These are phyloP conservation scores for Apamea crenata DNA, from an alignment of 2,888 invertebrate species.

Conservation along the genomic window DNA sequence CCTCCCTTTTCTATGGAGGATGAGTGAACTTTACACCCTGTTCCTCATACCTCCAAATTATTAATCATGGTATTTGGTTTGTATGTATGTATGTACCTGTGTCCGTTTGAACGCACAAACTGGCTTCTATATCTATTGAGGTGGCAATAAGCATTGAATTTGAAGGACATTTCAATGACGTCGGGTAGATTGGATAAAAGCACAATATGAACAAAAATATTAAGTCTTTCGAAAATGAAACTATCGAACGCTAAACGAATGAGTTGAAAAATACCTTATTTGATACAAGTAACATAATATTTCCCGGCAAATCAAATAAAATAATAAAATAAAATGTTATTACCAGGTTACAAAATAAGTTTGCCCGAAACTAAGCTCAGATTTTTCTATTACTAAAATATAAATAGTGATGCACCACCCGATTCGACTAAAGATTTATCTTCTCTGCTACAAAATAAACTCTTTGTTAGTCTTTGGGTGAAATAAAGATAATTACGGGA, in stretches of 20 bases:
- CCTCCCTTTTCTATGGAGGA: too few relatives aligned
- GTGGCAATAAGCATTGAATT: neutral
- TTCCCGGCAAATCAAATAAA: neutral
- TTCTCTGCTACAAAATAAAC: neutral
- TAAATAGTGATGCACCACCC: too few relatives aligned
- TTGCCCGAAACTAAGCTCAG: conserved; percentile 41
- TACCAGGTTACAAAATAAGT: conserved; percentile 34
- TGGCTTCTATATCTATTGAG: neutral
- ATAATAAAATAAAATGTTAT: neutral
- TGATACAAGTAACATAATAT: neutral
- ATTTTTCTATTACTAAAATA: neutral
- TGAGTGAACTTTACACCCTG: too few relatives aligned
- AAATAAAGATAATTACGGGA: conserved; percentile 25
- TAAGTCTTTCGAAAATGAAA: neutral
- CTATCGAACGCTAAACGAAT: neutral
- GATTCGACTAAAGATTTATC: conserved; percentile 33
- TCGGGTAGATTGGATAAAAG: neutral
- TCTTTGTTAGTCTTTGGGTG: conserved; percentile 22
- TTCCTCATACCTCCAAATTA: too few relatives aligned
- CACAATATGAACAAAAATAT: neutral
- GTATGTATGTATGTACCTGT: neutral
- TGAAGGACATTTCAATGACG: neutral
- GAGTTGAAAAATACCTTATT: neutral
- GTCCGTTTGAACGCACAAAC: neutral
- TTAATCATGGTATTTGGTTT: neutral